phyloP scores from a whole-genome alignment of 2,113 vertebrate species.

The Nanorana parkeri region DNA sequence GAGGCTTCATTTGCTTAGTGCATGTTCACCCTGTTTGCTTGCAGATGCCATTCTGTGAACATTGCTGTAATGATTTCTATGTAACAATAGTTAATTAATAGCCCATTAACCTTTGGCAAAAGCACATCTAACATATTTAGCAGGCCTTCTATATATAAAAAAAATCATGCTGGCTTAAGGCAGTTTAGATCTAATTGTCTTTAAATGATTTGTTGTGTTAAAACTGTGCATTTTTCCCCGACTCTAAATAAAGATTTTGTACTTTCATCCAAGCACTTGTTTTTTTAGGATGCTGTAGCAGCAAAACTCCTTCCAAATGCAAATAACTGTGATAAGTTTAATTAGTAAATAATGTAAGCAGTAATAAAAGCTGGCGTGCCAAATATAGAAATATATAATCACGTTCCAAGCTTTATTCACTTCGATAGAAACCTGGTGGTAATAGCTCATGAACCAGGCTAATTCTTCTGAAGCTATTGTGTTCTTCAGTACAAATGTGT shows the following conservation, averaged over 20 bases:
- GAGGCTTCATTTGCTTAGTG: constrained; percentile 5
- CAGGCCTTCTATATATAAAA: constrained; percentile 8
- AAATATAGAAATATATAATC: constrained; percentile 35
- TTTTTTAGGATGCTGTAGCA: constrained; percentile 3
- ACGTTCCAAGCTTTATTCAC: constrained; percentile 23
- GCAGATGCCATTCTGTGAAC: constrained; percentile 22
- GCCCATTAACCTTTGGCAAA: constrained; percentile 12
- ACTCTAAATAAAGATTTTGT: constrained; percentile 19
- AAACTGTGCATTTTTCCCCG: constrained; percentile 21
- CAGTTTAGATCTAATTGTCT: constrained; percentile 21
- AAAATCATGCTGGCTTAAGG: background rate
- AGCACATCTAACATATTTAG: background rate
- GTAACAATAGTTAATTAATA: constrained; percentile 35
- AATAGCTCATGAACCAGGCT: constrained; percentile 21
- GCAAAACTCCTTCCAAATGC: constrained; percentile 31
- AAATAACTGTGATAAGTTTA: constrained; percentile 30
- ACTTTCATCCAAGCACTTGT: constrained; percentile 7
- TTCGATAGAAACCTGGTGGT: background rate
- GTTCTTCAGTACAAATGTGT: background rate
- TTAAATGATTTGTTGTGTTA: constrained; percentile 15
- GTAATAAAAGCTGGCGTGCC: constrained; percentile 20
- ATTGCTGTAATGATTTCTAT: constrained; percentile 9
- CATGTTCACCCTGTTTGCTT: background rate
- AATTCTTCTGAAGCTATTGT: constrained; percentile 26
- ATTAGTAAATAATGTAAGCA: constrained; percentile 34